These are phyloP conservation scores for Lordiphosa fenestrarum DNA, from an alignment of 2,888 invertebrate species.

Conservation along the genomic window DNA sequence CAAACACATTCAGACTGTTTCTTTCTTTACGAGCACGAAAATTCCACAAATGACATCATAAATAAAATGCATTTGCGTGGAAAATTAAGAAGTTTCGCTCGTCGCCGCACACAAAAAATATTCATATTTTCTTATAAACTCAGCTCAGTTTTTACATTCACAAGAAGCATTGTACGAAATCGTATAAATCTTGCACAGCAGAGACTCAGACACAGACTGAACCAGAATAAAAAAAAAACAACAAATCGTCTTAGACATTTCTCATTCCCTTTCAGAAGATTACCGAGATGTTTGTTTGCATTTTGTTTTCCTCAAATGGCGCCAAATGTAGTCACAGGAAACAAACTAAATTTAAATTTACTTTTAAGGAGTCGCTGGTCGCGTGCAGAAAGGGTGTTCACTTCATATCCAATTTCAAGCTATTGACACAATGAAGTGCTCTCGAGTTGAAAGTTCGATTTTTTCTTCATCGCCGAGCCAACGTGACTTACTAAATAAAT, in stretches of 20 bases:
- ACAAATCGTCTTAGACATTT: slow-evolving; percentile 51
- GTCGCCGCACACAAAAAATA: slow-evolving; percentile 27
- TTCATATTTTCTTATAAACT: slow-evolving; percentile 41
- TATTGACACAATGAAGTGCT: slow-evolving; percentile 48
- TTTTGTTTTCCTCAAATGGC: slow-evolving; percentile 3
- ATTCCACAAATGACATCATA: slow-evolving; percentile 56
- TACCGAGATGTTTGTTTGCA: slow-evolving; percentile 26
- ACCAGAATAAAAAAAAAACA: slow-evolving; percentile 18
- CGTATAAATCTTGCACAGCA: slow-evolving; percentile 48
- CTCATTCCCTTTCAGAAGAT: slow-evolving; percentile 25
- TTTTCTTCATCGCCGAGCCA: too few species aligned
- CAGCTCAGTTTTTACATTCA: slow-evolving; percentile 17
- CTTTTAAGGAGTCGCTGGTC: slow-evolving; percentile 9
- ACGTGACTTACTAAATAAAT: slow-evolving; percentile 20
- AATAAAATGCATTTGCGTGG: slow-evolving; percentile 68
- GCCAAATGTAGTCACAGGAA: slow-evolving; percentile 8
- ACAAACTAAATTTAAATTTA: slow-evolving; percentile 33
- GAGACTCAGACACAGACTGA: slow-evolving; percentile 43
- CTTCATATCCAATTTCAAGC: slow-evolving; percentile 41
- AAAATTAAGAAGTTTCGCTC: slow-evolving; percentile 56
- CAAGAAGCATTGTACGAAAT: slow-evolving; percentile 22
- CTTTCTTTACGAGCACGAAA: slow-evolving; percentile 23
- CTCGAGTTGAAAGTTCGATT: slow-evolving; percentile 14
- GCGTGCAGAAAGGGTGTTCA: slow-evolving; percentile 1
- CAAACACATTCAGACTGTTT: slow-evolving; percentile 24